phyloP scores from a whole-genome alignment of 2,113 vertebrate genomes.

The Eubucco bourcierii region DNA sequence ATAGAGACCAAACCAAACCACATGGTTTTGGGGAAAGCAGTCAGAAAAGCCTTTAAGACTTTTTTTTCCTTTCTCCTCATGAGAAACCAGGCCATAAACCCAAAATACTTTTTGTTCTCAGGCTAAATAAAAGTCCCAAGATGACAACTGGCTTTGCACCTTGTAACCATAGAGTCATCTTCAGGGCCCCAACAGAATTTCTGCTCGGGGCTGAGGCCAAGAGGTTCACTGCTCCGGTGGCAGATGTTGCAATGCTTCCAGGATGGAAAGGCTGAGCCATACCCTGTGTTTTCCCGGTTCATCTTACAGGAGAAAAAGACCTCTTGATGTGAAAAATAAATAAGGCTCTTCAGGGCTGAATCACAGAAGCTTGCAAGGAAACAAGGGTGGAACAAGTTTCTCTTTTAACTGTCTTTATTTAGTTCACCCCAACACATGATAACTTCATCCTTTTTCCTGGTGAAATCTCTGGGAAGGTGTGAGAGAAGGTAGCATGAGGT shows the following conservation, averaged over 20 bases:
- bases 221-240: background rate
- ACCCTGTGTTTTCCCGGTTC: background rate
- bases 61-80: background rate
- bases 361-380: background rate
- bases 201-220: background rate
- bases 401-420: background rate
- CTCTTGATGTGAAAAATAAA: background rate
- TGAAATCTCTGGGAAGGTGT: background rate
- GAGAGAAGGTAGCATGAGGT: background rate
- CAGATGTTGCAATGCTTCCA: background rate
- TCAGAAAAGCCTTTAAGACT: background rate
- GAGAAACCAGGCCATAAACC: background rate
- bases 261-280: background rate
- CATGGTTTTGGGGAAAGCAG: background rate
- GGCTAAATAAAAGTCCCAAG: background rate
- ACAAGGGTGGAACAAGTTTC: accelerated
- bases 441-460: background rate
- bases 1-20: background rate
- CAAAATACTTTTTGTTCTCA: conserved; percentile 27
- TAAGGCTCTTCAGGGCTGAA: background rate
- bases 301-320: background rate
- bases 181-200: background rate
- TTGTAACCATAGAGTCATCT: background rate
- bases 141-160: background rate
- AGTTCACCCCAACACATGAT: background rate